Conservation (phyloP, 2,113 vertebrate genomes). For the Phylloscopus whistleri region DNA sequence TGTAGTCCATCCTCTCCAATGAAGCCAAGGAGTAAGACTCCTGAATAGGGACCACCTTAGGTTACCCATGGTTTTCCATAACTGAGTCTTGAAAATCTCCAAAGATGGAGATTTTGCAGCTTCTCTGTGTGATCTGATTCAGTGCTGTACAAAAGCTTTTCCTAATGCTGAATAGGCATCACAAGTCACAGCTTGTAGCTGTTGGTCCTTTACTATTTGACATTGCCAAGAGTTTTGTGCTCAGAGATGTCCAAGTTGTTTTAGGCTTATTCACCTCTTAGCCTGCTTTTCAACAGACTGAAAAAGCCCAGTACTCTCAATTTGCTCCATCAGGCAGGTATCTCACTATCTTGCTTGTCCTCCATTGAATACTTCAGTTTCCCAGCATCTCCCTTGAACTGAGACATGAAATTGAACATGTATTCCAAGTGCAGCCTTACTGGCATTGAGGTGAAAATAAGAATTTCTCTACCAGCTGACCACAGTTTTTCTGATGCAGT, state of each 20-base stretch:
- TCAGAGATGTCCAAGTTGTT: background rate
- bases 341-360: background rate
- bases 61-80: background rate
- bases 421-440: background rate
- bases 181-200: background rate
- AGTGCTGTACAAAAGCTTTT: background rate
- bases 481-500: background rate
- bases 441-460: background rate
- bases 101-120: background rate
- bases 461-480: background rate
- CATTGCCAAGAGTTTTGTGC: background rate
- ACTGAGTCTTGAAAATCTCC: background rate
- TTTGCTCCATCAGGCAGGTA: background rate
- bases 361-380: background rate
- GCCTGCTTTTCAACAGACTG: background rate
- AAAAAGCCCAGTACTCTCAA: background rate
- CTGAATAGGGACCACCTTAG: background rate
- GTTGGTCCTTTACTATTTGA: background rate
- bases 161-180: background rate
- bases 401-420: background rate
- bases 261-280: background rate
- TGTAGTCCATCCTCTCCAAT: background rate
- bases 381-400: background rate
- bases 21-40: background rate
- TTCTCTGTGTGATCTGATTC: background rate